Percentiles rank a stretch among this genome's conserved stretches.
Conservation (phyloP, 2,113 vertebrate genomes). For the Cinclus mexicanus region DNA sequence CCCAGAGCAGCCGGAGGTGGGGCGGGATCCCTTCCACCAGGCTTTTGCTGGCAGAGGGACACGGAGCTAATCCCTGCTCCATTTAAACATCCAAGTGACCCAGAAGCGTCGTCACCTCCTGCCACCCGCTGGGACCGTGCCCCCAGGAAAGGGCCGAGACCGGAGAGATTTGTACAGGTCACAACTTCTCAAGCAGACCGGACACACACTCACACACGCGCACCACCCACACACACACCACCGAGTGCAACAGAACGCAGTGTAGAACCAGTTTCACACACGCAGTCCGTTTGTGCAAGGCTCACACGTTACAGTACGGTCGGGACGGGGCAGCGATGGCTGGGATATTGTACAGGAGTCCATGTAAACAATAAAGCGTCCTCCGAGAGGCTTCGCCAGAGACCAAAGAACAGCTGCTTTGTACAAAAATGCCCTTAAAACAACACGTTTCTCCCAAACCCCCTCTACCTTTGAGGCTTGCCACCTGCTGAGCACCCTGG, state of each 20-base stretch:
- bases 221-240: background rate
- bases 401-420: constrained; percentile 72
- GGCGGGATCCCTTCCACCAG: constrained; percentile 1
- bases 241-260: constrained; percentile 57
- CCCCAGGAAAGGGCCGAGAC: background rate
- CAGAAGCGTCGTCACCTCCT: background rate
- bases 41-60: constrained; percentile 15
- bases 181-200: constrained; percentile 13
- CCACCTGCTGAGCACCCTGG: background rate
- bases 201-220: background rate
- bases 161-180: constrained; percentile 34
- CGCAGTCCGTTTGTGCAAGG: constrained; percentile 25
- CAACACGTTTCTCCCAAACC: background rate
- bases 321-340: background rate
- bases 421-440: constrained; percentile 77
- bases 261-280: constrained; percentile 13
- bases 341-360: constrained; percentile 64
- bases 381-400: constrained; percentile 65
- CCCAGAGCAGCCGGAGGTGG: background rate
- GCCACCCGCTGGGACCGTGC: constrained; percentile 26
- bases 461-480: background rate
- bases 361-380: constrained; percentile 80
- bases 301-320: constrained; percentile 39
- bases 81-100: background rate
- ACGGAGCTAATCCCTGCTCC: background rate